Evolutionary conservation across 1,140 invertebrate species (phyloP).

Genomic region (Penaeus chinensis): DNA sequence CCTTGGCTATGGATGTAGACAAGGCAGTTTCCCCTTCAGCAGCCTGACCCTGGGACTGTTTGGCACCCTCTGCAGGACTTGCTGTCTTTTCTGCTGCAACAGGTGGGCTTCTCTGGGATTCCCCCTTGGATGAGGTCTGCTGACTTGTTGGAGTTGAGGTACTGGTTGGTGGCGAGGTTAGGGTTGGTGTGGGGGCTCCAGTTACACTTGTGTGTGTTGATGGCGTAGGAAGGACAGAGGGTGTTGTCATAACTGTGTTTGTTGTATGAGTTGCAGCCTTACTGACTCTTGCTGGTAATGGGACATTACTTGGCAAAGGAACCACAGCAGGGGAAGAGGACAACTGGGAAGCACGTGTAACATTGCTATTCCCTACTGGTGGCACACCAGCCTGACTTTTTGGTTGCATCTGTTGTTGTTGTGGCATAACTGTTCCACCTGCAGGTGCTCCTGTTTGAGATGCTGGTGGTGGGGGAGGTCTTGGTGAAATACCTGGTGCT

Average conservation of each 20-base stretch:
- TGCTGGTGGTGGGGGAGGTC: constrained; percentile 37
- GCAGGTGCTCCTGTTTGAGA: constrained; percentile 35
- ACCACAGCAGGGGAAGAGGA: constrained; percentile 66
- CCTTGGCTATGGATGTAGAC: constrained; percentile 42
- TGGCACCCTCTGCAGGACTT: constrained; percentile 6
- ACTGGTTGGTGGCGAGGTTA: constrained; percentile 36
- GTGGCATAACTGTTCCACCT: constrained; percentile 51
- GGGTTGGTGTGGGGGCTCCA: constrained; percentile 37
- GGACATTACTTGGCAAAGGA: constrained; percentile 70
- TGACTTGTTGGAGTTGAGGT: constrained; percentile 32
- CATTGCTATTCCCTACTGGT: constrained; percentile 27
- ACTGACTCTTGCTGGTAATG: constrained; percentile 63
- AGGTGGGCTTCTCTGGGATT: constrained; percentile 7
- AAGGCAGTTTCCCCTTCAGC: constrained; percentile 15
- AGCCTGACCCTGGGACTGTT: constrained; percentile 6
- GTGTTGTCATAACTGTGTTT: constrained; percentile 62
- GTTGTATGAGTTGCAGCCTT: constrained; percentile 60
- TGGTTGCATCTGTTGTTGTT: constrained; percentile 53
- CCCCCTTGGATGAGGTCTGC: constrained; percentile 16
- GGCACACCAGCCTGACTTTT: constrained; percentile 48
- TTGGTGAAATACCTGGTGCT: constrained; percentile 46
- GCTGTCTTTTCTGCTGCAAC: constrained; percentile 21
- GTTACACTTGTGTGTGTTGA: constrained; percentile 43
- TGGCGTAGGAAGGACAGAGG: constrained; percentile 46
- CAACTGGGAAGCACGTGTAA: constrained; percentile 33